Evolutionary conservation across 2,797 vertebrate species (phyloP).

Genomic region (Graptemys geographica): DNA sequence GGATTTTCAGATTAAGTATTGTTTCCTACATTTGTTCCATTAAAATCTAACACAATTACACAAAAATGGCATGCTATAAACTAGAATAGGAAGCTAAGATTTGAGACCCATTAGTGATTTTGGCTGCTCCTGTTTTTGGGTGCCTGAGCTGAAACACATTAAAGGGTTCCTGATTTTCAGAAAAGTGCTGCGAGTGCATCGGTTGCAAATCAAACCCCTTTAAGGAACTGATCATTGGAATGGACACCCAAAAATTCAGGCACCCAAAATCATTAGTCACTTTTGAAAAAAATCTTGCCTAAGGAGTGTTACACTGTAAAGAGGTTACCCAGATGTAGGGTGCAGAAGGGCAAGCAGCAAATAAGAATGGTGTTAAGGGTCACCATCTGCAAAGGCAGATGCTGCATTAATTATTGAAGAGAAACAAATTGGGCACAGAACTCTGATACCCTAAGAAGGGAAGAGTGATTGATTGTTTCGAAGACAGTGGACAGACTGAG

Average conservation of each 20-base stretch:
- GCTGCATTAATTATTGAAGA: not conserved
- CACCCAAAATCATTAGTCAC: not conserved
- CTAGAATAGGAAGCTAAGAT: not conserved
- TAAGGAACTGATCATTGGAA: not conserved
- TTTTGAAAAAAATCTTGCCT: not conserved
- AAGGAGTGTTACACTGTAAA: not conserved
- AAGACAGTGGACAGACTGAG: not conserved
- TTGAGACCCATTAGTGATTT: not conserved
- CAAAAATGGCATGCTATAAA: not conserved
- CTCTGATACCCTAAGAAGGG: not conserved
- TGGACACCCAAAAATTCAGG: not conserved
- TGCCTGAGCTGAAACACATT: not conserved
- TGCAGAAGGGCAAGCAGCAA: not conserved
- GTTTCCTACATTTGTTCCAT: not conserved
- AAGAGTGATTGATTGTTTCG: not conserved
- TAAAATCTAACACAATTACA: not conserved
- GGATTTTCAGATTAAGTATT: not conserved
- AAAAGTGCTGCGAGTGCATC: not conserved
- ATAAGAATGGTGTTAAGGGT: not conserved
- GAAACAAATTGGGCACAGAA: not conserved
- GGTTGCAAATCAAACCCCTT: not conserved
- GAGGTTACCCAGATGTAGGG: not conserved
- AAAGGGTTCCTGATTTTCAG: not conserved
- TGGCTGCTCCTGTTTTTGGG: not conserved
- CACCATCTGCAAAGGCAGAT: not conserved